Conservation (phyloP, 2,888 invertebrate species). For the Pherbina coryleti region DNA sequence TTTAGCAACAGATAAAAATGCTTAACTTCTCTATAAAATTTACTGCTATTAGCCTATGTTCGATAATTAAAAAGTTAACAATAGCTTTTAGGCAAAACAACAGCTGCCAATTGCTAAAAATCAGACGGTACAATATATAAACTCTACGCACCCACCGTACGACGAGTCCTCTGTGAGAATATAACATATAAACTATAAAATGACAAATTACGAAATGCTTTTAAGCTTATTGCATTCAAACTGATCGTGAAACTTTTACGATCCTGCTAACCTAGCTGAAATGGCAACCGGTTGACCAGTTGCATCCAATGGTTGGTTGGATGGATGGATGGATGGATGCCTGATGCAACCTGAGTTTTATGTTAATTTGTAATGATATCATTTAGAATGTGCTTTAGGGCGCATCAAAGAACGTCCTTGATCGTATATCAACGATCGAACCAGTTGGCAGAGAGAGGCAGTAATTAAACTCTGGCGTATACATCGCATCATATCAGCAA, state of each 20-base stretch:
- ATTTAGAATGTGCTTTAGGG: conserved; percentile 40
- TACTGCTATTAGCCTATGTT: no score
- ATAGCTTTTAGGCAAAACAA: no score
- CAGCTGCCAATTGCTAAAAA: no score
- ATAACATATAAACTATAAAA: neutral
- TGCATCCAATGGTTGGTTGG: no score
- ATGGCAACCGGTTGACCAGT: no score
- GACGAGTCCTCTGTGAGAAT: no score
- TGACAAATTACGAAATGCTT: conserved; percentile 37
- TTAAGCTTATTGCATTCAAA: conserved; percentile 16
- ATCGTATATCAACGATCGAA: conserved; percentile 16
- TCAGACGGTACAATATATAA: no score
- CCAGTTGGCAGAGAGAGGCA: conserved; percentile 1
- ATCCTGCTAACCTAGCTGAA: neutral
- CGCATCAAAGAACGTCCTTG: conserved; percentile 37
- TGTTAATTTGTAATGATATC: conserved; percentile 48
- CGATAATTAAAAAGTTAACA: no score
- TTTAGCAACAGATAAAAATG: no score
- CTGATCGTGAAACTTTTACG: conserved; percentile 23
- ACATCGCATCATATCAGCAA: conserved; percentile 41
- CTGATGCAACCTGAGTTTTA: conserved; percentile 32
- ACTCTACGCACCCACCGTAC: no score
- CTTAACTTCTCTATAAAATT: no score
- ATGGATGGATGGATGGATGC: neutral
- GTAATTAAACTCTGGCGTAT: conserved; percentile 7